Evolutionary conservation across 2,797 vertebrate species (phyloP), one percentile per base, ranked within the genome.

Genomic region (Danionella dracula): DNA sequence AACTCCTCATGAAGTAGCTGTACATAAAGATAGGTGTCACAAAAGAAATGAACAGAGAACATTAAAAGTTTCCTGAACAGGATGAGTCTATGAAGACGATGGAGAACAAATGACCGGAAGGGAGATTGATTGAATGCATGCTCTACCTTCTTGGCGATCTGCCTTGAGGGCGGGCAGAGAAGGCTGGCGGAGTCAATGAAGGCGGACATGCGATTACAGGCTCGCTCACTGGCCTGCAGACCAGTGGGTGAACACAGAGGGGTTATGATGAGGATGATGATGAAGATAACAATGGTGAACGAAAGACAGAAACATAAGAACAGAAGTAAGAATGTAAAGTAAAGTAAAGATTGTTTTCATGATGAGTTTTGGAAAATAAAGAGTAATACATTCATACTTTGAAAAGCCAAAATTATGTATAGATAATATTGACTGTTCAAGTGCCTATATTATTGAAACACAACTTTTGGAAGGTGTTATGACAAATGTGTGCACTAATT

Each of bases 1-100:
- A 96, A 78, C 75, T 96, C 94, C 82, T 96, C 94, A 0, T 96
- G 94, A 27, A 96, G 88, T 63, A 96, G 76, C 94, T 96, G 53
- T 5, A 69, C n/a, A n/a, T n/a, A 4, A 1, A 51, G 16, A 78
- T 8, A 37, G 37, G 4, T 20, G 34, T 56, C n/a, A 13, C n/a
- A 35, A 54, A 34, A 27, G 37, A 54, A 27, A 27, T 27, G 23
- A 3, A 27, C 23, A 6, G 6, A 6, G 6, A 6, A 27, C 23
- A 27, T 3, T n/a, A n/a, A n/a, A n/a, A n/a, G n/a, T n/a, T n/a
- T n/a, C n/a, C n/a, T 27, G 23, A 27, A 3, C 23, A 27, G 23
- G 23, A 3, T 13, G 27, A 48, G 58, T 16, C 20, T 6, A 21
- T 59, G 17, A 27, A 3, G n/a, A 59, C n/a, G 11, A 55, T 40